Percentiles rank a stretch among this genome's conserved stretches.
phyloP scores from a whole-genome alignment of 2,113 vertebrate species.

The Pteronura brasiliensis region DNA sequence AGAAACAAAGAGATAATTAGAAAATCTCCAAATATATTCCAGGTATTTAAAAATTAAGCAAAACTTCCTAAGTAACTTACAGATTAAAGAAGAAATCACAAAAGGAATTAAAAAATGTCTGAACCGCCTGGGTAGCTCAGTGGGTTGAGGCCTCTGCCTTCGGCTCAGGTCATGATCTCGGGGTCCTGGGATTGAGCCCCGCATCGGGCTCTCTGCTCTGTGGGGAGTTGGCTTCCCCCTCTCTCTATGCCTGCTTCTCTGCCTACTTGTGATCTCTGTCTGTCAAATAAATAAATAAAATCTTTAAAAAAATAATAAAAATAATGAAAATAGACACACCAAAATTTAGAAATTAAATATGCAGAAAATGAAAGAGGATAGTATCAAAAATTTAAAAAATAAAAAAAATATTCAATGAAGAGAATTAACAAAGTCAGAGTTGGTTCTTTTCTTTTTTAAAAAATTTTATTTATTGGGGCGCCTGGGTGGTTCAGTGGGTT shows the following conservation, averaged over 20 bases:
- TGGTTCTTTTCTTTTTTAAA: background rate
- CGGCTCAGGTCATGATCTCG: no score
- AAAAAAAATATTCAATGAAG: background rate
- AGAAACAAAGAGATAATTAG: background rate
- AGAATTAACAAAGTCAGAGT: background rate
- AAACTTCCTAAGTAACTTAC: background rate
- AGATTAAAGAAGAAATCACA: background rate
- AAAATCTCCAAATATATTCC: background rate
- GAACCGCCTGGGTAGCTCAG: no score
- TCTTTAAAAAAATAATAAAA: background rate
- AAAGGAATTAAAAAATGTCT: background rate
- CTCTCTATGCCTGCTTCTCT: no score
- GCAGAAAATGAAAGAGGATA: background rate
- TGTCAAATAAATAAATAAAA: no score
- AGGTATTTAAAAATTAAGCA: background rate
- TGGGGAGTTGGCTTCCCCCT: no score
- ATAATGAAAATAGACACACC: background rate
- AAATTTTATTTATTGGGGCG: background rate
- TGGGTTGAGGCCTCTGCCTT: no score
- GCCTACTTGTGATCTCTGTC: no score
- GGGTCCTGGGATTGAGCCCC: no score
- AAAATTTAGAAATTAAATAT: background rate
- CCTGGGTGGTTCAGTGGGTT: no score
- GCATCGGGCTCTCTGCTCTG: no score
- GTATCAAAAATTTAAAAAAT: background rate